Conservation (phyloP, 1,140 invertebrate genomes). For the Solen grandis region DNA sequence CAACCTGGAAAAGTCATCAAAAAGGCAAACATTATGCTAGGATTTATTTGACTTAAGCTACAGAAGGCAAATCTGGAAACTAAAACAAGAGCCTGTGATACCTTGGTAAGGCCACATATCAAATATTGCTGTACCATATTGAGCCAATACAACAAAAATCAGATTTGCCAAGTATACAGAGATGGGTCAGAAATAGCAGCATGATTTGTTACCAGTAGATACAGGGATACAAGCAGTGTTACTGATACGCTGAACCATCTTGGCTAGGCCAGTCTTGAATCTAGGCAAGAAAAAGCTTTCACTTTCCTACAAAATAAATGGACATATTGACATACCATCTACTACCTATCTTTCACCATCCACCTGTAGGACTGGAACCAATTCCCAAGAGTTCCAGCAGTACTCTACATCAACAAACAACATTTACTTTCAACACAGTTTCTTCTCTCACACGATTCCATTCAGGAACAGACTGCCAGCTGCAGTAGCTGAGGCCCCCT, state of each 20-base stretch:
- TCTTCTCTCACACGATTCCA: conserved; percentile 13
- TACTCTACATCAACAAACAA: no score
- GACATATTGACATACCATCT: no score
- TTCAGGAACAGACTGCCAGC: conserved; percentile 15
- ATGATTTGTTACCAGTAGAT: conserved; percentile 1
- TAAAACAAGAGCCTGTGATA: background rate
- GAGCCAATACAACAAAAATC: no score
- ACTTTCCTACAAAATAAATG: no score
- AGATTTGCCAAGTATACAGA: no score
- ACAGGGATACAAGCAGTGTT: background rate
- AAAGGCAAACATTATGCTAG: no score
- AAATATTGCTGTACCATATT: background rate
- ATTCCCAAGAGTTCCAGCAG: background rate
- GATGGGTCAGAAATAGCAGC: conserved; percentile 6
- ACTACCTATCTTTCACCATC: no score
- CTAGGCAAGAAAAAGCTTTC: background rate
- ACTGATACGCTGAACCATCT: conserved; percentile 10
- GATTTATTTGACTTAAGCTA: no score
- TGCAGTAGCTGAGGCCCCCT: conserved; percentile 15
- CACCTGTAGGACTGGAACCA: no score
- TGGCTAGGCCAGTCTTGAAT: background rate
- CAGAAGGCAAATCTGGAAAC: no score
- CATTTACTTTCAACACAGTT: conserved; percentile 33
- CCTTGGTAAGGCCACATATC: background rate
- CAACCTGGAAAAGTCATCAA: no score